Percentiles rank a stretch among this genome's conserved stretches.
Evolutionary conservation across 2,797 vertebrate genomes (phyloP).

Genomic region (Xiphophorus birchmanni): DNA sequence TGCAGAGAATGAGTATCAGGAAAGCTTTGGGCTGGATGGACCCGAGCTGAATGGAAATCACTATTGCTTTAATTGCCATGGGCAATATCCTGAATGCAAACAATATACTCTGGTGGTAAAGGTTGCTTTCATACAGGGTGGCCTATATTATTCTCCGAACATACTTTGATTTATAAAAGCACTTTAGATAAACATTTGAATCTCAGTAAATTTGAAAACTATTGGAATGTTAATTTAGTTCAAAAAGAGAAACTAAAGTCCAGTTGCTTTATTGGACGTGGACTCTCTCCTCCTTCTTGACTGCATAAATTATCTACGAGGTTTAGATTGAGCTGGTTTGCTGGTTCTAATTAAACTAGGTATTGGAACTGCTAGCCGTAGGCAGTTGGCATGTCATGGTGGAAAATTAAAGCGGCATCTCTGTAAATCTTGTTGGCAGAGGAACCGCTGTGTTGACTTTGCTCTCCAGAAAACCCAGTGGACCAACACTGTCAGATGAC

Average conservation of each 20-base stretch:
- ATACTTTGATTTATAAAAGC: neutral
- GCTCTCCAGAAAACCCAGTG: neutral
- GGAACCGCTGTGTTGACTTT: neutral
- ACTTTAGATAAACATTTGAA: neutral
- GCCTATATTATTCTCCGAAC: neutral
- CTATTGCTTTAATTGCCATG: conserved; percentile 34
- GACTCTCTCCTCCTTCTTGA: neutral
- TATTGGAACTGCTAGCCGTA: neutral
- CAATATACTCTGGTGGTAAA: conserved; percentile 17
- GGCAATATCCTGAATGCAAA: conserved; percentile 21
- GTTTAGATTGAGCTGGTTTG: neutral
- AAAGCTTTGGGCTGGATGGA: conserved; percentile 39
- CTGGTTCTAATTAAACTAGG: neutral
- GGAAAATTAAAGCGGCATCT: neutral
- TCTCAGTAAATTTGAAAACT: neutral
- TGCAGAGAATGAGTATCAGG: conserved; percentile 51
- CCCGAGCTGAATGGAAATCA: conserved; percentile 43
- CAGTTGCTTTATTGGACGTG: neutral
- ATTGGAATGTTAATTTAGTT: neutral
- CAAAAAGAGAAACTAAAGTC: neutral
- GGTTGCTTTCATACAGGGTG: neutral
- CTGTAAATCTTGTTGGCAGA: neutral
- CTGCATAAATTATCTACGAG: neutral
- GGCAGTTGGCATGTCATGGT: neutral
- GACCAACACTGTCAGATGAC: neutral